These are phyloP conservation scores for Chaenodraco wilsoni DNA, from an alignment of 2,797 vertebrate species.

Conservation along the genomic window DNA sequence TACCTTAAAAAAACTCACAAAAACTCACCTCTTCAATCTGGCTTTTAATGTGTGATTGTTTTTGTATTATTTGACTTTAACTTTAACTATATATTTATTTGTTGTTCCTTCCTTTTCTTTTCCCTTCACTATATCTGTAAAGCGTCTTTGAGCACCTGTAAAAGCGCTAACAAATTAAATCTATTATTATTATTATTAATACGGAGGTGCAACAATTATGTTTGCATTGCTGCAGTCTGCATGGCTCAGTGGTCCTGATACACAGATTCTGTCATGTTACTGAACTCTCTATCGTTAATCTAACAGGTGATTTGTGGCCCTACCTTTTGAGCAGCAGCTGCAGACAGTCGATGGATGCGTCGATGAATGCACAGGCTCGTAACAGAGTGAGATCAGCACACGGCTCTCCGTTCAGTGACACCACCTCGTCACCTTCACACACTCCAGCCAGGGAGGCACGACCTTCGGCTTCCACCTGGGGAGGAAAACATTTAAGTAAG, in stretches of 20 bases:
- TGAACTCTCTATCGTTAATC: not conserved
- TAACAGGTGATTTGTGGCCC: not conserved
- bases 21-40: no score
- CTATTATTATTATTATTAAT: slow-evolving; percentile 4
- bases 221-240: slow-evolving; percentile 4
- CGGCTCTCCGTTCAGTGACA: slow-evolving; percentile 92
- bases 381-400: slow-evolving; percentile 89
- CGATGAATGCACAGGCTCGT: slow-evolving; percentile 88
- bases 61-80: no score
- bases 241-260: slow-evolving; percentile 7
- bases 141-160: no score
- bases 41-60: no score
- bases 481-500: slow-evolving; percentile 1
- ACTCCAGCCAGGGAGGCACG: slow-evolving; percentile 89
- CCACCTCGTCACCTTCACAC: slow-evolving; percentile 90
- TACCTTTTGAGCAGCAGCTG: slow-evolving; percentile 95
- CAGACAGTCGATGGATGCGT: slow-evolving; percentile 85
- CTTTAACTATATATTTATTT: no score
- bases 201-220: slow-evolving; percentile 49
- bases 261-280: not conserved
- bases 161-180: no score
- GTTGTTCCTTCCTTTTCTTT: no score
- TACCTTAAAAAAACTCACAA: no score
- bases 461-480: slow-evolving; percentile 86
- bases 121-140: no score